A percentile compares a stretch with the other conserved stretches of the same genome.
Evolutionary conservation across 2,113 vertebrate genomes (phyloP).

Genomic region (Hylia prasina): DNA sequence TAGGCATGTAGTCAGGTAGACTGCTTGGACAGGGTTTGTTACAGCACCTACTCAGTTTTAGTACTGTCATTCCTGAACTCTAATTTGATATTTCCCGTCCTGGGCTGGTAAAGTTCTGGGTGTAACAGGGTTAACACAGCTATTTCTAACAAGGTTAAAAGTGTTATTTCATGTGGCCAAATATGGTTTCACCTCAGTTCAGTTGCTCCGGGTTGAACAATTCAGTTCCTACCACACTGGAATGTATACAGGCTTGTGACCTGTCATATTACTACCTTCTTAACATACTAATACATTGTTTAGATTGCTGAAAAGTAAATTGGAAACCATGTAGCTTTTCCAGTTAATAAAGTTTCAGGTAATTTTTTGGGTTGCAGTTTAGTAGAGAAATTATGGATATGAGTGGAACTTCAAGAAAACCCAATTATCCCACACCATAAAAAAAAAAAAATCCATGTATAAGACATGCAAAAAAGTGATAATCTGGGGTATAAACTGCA

Average conservation of each 20-base stretch:
- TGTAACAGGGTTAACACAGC: neutral
- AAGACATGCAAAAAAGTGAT: neutral
- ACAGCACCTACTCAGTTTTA: rapidly evolving
- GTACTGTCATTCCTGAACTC: neutral
- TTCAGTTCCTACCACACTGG: too few relatives aligned
- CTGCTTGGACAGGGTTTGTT: neutral
- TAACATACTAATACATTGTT: neutral
- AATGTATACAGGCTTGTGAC: neutral
- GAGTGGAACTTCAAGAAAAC: neutral
- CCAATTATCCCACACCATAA: neutral
- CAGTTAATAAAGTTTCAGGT: neutral
- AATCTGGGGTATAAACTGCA: neutral
- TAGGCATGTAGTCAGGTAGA: neutral
- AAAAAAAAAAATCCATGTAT: neutral
- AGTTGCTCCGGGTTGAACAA: neutral
- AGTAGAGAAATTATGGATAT: neutral
- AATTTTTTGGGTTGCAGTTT: neutral
- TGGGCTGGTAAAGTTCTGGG: neutral
- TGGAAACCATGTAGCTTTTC: neutral
- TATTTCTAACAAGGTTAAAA: neutral
- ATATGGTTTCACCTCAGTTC: neutral
- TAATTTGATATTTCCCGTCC: neutral
- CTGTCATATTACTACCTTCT: neutral
- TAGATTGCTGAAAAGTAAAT: neutral
- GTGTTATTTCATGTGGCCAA: neutral